Evolutionary conservation across 2,888 invertebrate species (phyloP).

Genomic region (Ormyrus pomaceus): DNA sequence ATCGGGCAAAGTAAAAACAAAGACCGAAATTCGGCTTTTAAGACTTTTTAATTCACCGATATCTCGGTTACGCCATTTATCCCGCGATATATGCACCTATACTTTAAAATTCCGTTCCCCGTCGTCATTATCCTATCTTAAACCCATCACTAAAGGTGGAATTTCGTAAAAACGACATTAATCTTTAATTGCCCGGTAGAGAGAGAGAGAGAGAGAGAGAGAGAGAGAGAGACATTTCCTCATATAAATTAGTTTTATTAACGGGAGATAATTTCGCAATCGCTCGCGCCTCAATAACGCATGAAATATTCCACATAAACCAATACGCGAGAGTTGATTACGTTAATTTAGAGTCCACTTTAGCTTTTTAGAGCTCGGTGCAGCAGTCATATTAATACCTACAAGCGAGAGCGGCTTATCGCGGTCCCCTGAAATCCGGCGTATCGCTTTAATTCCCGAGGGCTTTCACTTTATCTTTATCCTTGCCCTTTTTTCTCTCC

Average conservation of each 20-base stretch:
- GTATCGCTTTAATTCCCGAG: constrained; percentile 47
- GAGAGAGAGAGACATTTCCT: not conserved
- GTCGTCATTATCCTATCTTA: not conserved
- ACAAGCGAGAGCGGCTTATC: constrained; percentile 24
- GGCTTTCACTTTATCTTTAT: constrained; percentile 52
- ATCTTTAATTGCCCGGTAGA: not conserved
- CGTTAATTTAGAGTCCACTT: constrained; percentile 40
- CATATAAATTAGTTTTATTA: not conserved
- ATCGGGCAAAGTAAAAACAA: too few species aligned
- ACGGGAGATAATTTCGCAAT: not conserved
- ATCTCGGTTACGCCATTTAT: not conserved
- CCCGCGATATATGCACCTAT: too few species aligned
- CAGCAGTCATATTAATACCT: constrained; percentile 24
- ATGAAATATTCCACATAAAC: constrained; percentile 1
- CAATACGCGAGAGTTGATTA: constrained; percentile 6
- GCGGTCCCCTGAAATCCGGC: constrained; percentile 37
- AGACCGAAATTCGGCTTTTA: too few species aligned
- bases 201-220: too few species aligned
- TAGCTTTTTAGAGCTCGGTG: constrained; percentile 9
- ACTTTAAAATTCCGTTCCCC: constrained; percentile 8
- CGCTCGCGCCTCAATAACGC: not conserved
- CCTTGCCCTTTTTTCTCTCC: constrained; percentile 1
- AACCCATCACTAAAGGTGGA: not conserved
- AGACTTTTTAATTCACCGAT: too few species aligned
- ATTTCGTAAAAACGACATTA: not conserved